Evolutionary conservation across 2,113 vertebrate species (phyloP).

Genomic region (Myotis brandtii): DNA sequence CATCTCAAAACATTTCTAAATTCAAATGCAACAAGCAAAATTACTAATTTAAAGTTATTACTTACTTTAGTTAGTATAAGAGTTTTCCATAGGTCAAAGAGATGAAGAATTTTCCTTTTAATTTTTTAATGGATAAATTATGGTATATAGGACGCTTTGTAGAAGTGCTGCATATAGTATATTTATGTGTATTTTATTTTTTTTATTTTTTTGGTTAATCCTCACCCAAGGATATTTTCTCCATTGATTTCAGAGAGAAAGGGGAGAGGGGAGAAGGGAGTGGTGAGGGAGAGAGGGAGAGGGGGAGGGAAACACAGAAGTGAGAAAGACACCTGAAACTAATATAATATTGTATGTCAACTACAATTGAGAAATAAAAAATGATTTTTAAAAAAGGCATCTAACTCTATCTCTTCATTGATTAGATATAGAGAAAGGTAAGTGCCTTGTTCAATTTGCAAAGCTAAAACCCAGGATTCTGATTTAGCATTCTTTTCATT

Average conservation of each 20-base stretch:
- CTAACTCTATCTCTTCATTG: neutral
- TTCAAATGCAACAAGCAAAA: constrained; percentile 42
- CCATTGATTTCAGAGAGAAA: too few species aligned
- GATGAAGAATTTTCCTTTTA: neutral
- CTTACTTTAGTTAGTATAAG: constrained; percentile 13
- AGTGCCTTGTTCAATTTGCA: neutral
- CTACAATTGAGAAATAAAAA: neutral
- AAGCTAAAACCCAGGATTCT: neutral
- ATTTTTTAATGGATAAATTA: constrained; percentile 25
- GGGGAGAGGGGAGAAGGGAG: too few species aligned
- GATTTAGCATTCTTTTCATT: neutral
- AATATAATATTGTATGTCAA: neutral
- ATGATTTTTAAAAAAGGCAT: neutral
- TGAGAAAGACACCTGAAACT: neutral
- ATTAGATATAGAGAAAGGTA: neutral
- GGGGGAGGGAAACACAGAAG: too few species aligned
- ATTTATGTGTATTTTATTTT: neutral
- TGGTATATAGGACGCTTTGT: neutral
- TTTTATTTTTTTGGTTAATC: too few species aligned
- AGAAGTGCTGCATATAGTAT: neutral
- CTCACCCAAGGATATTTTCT: too few species aligned
- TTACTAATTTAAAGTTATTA: neutral
- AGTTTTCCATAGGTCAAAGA: neutral
- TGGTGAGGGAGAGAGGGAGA: too few species aligned
- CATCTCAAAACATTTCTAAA: neutral